Percentiles rank a stretch among this genome's conserved stretches.
Evolutionary conservation across 2,113 vertebrate genomes (phyloP).

Genomic region (Tetrao urogallus): DNA sequence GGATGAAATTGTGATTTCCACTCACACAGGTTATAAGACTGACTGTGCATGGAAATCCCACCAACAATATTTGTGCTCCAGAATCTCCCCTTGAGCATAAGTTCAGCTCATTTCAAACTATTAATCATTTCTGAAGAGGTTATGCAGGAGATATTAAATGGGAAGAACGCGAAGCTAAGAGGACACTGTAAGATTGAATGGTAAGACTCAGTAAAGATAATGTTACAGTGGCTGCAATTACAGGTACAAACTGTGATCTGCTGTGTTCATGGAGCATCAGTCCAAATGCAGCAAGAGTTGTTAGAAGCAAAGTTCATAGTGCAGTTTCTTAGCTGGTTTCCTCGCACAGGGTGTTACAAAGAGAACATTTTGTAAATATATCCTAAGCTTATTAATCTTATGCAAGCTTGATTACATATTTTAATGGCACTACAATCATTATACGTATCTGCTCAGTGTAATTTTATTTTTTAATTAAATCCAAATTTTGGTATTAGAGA

Average conservation of each 20-base stretch:
- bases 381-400: constrained; percentile 23
- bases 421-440: constrained; percentile 39
- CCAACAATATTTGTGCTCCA: neutral
- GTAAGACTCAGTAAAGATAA: neutral
- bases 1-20: neutral
- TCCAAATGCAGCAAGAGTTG: neutral
- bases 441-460: constrained; percentile 20
- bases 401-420: constrained; percentile 3
- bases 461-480: constrained; percentile 60
- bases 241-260: neutral
- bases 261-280: neutral
- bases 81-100: neutral
- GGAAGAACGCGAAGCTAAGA: neutral
- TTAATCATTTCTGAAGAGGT: neutral
- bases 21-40: neutral
- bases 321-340: neutral
- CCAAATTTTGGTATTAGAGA: constrained; percentile 16
- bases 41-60: neutral
- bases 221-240: neutral
- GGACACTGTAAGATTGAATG: neutral
- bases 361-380: neutral
- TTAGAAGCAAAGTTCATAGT: neutral
- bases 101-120: neutral
- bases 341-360: neutral
- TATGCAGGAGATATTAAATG: neutral